Evolutionary conservation across 2,797 vertebrate species (phyloP).

Genomic region (Cyclura pinguis): DNA sequence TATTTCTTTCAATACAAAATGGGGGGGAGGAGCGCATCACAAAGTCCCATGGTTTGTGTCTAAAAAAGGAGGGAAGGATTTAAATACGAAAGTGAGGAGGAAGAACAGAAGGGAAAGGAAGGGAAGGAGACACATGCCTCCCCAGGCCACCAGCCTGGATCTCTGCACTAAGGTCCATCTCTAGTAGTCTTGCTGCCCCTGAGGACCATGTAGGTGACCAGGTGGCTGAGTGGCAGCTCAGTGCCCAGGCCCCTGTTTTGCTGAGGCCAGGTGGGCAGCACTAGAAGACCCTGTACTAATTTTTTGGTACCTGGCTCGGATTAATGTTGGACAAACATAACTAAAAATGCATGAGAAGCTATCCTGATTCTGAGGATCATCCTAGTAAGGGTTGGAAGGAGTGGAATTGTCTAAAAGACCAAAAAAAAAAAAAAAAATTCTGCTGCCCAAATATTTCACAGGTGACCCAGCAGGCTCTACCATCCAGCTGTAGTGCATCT

Average conservation of each 20-base stretch:
- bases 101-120: no score
- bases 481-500: no score
- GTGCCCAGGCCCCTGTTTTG: neutral
- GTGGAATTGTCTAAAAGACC: slow-evolving; percentile 19
- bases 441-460: slow-evolving; percentile 28
- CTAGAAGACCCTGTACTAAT: neutral
- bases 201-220: neutral
- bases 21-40: neutral
- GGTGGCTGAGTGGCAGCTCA: neutral
- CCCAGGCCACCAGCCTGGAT: no score
- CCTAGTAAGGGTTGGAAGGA: slow-evolving; percentile 25
- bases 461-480: slow-evolving; percentile 5
- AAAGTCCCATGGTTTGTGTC: neutral
- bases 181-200: neutral
- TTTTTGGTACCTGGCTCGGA: neutral
- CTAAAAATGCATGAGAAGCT: slow-evolving; percentile 45
- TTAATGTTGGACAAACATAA: neutral
- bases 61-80: neutral
- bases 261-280: no score
- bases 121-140: no score
- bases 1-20: no score
- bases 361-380: slow-evolving; percentile 29
- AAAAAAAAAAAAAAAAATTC: no score
- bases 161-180: neutral
- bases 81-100: neutral